Evolutionary conservation across 2,797 vertebrate species (phyloP), one percentile per base, ranked within the genome.

Genomic region (Gymnocypris eckloni): DNA sequence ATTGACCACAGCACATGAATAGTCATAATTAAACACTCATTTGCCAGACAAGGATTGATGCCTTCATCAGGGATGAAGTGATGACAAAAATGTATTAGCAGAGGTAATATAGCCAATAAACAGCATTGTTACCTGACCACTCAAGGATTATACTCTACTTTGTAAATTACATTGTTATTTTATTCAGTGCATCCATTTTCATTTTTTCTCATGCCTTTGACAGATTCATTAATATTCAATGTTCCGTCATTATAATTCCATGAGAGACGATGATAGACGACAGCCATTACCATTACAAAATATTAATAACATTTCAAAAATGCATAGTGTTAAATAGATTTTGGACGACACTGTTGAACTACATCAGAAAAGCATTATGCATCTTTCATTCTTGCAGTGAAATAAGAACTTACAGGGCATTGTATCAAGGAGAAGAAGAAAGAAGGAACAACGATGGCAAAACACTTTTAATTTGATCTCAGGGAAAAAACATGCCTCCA

Each of bases 391-490:
- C 72, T 28, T 84, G 50, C n/a, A 87, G 85, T 66, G 78, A 86
- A 79, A 79, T 59, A 50, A 69, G 52, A 89, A 88, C 61, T 78
- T 43, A 80, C 48, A 82, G 80, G 73, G 79, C 66, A 75, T 69
- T n/a, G n/a, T 70, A 52, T 75, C 43, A 82, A 78, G 81, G 71
- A 75, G 80, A 78, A 43, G 15, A 72, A 50, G 22, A 45, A 77
- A 81, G 52, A 18, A 77, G 48, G 59, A 85, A 81, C 70, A n/a
- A 86, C 37, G 52, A 50, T 78, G 82, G 83, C 79, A 86, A 79
- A 88, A 88, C 81, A 77, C 41, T 73, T 56, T 83, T 91, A 90
- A 92, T 92, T 90, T 87, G 80, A 93, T 92, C 90, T 89, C 18
- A 86, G 83, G 66, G 82, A 86, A 90, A 91, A 73, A 87, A 89